Evolutionary conservation across 2,888 invertebrate species (phyloP), one percentile per base, ranked within the genome.

Genomic region (Acleris emargana): DNA sequence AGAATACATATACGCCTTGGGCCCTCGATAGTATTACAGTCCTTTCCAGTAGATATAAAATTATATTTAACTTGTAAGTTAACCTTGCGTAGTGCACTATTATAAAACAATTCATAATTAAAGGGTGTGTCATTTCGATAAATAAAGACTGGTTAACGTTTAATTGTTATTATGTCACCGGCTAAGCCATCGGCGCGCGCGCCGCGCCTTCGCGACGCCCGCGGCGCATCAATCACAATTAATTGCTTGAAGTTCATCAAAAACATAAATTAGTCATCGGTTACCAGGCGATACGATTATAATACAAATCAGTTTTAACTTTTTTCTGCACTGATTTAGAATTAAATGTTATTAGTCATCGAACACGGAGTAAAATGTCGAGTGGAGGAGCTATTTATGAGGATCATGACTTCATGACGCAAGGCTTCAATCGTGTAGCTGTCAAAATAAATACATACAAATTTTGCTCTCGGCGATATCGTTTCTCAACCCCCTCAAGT

Each of bases 211-310:
- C 52, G 51, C 58, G 52, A 67, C 67, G 58, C 67, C 43, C 63
- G 54, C 59, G 60, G 43, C 55, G 50, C 67, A 63, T 67, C 67
- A 64, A 67, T 67, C 67, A 67, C 47, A 63, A 67, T 67, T 63
- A 64, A 66, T 61, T 52, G 66, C 51, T 57, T 63, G 58, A 60
- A 63, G 67, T 62, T 62, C 52, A 58, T 68, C 68, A 67, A 63
- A 60, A 63, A 22, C 47, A 52, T 49, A 69, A 72, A 73, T 80
- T 77, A 82, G 73, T 82, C 80, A 79, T 76, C 72, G 20, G 71
- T 69, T 63, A 49, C 71, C 68, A 67, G 61, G 69, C 54, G 17
- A 55, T 22, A 50, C n/a, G 59, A 67, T 60, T 60, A 59, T 63
- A 55, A 60, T 59, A 60, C 60, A 60, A 60, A 67, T 63, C 54